Base-by-base conservation (phyloP, 2,113 vertebrate species). In the Pteropus alecto region DNA sequence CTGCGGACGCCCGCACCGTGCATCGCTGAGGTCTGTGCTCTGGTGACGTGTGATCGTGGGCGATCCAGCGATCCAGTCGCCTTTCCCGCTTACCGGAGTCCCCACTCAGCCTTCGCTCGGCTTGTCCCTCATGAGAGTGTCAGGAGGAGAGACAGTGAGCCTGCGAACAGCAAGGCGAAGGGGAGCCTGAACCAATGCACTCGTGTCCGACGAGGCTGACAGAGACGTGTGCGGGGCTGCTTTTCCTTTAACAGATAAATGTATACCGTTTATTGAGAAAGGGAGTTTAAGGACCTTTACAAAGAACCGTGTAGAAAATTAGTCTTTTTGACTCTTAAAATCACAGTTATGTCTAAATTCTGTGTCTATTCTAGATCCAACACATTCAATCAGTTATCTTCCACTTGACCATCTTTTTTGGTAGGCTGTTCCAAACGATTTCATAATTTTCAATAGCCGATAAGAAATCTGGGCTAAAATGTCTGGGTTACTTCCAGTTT, bases 231-330 rank as follows among this genome's bases (percentile, higher is more conserved):
- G 7, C 46, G 74, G n/a, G 33, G 65, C 60, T 89, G 28, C 76
- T 89, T 88, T 61, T 87, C 30, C 48, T 54, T 48, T 38, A 51
- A 93, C 88, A 89, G 61, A 54, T 28, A 89, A 76, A 54, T 41
- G 11, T 2, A 38, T 30, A 26, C 21, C 6, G 35, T 82, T 3
- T n/a, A 26, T 51, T 70, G 10, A 70, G 41, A 51, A 87, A 60
- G 5, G 5, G 38, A 43, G 35, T 65, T 84, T 61, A 48, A 74
- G 48, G 51, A 67, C 41, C 38, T 60, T 33, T 38, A 41, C 16
- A 63, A 92, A 78, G 35, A 84, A 58, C 51, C 24, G 78, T 14
- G 84, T 71, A 78, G 61, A 35, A 94, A 77, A 46, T 83, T 38
- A 35, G 16, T 24, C 1, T 15, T 61, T 30, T 78, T 26, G 9